Percentiles rank a stretch among this genome's conserved stretches.
These are phyloP conservation scores for Acrobasis suavella DNA, from an alignment of 2,888 invertebrate species.

Conservation along the genomic window DNA sequence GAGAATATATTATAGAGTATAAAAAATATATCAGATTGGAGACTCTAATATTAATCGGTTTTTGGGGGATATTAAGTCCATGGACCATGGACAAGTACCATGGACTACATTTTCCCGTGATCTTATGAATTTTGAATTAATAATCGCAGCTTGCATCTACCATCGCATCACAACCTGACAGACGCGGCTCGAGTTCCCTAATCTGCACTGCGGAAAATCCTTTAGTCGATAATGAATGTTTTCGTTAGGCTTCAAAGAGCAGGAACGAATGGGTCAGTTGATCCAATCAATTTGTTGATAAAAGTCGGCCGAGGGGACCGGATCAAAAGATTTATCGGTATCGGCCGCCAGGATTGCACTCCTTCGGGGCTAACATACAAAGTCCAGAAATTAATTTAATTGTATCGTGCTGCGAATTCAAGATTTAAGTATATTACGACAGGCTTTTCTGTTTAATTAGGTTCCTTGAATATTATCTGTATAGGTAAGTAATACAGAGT, in stretches of 20 bases:
- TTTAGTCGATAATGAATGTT: constrained; percentile 36
- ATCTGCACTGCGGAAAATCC: constrained; percentile 26
- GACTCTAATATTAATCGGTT: too few relatives aligned
- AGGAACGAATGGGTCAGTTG: constrained; percentile 31
- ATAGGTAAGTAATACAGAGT: too few relatives aligned
- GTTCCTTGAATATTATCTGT: too few relatives aligned
- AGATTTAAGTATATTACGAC: too few relatives aligned
- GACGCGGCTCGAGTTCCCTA: background rate
- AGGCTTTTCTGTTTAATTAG: too few relatives aligned
- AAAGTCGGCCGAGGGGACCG: constrained; percentile 34
- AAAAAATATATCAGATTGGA: too few relatives aligned
- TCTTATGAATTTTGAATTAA: too few relatives aligned
- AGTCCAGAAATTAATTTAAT: constrained; percentile 30
- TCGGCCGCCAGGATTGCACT: constrained; percentile 27
- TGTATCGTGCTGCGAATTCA: constrained; percentile 18
- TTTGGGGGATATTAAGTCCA: too few relatives aligned
- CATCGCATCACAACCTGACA: too few relatives aligned
- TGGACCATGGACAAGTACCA: too few relatives aligned
- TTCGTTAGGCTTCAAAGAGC: constrained; percentile 30
- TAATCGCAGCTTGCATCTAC: background rate
- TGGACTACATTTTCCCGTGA: too few relatives aligned
- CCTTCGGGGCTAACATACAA: constrained; percentile 28
- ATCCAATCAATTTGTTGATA: constrained; percentile 44
- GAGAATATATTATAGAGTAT: too few relatives aligned
- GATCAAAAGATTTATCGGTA: constrained; percentile 43